Conservation (phyloP, 2,888 invertebrate genomes). For the Bellardia bayeri region DNA sequence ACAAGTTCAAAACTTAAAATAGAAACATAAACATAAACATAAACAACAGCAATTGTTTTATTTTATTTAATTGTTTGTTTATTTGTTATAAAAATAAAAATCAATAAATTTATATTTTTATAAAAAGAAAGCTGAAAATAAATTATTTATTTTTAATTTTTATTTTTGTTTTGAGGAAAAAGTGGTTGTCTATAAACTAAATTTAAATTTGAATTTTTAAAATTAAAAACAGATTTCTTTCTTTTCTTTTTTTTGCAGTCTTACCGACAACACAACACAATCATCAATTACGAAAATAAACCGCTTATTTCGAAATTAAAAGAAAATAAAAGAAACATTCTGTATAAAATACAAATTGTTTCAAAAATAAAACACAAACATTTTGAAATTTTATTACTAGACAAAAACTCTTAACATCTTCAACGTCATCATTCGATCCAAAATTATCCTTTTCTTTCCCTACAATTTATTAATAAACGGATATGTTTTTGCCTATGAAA, state of each 20-base stretch:
- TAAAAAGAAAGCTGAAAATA: slow-evolving; percentile 45
- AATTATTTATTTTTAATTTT: slow-evolving; percentile 51
- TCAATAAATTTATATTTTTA: slow-evolving; percentile 66
- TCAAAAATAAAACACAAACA: slow-evolving; percentile 59
- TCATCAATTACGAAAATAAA: slow-evolving; percentile 22
- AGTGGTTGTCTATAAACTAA: slow-evolving; percentile 72
- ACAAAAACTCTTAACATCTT: background rate
- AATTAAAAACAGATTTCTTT: slow-evolving; percentile 55
- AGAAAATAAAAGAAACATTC: slow-evolving; percentile 8
- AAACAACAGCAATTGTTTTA: slow-evolving; percentile 44
- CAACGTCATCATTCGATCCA: slow-evolving; percentile 28
- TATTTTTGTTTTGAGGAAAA: slow-evolving; percentile 29
- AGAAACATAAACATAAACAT: slow-evolving; percentile 36
- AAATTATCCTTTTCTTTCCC: slow-evolving; percentile 51
- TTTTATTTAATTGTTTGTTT: background rate
- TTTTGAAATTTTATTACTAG: slow-evolving; percentile 25
- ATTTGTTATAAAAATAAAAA: slow-evolving; percentile 66
- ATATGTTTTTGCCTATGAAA: background rate
- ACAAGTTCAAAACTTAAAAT: slow-evolving; percentile 55
- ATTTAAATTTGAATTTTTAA: slow-evolving; percentile 57
- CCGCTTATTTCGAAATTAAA: slow-evolving; percentile 12
- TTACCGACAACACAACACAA: slow-evolving; percentile 13
- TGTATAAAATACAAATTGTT: slow-evolving; percentile 6
- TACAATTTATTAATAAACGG: slow-evolving; percentile 53
- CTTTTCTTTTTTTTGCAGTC: slow-evolving; percentile 25